Evolutionary conservation across 1,140 invertebrate genomes (phyloP), one percentile per base, ranked within the genome.

Genomic region (Drosophila sulfurigaster): DNA sequence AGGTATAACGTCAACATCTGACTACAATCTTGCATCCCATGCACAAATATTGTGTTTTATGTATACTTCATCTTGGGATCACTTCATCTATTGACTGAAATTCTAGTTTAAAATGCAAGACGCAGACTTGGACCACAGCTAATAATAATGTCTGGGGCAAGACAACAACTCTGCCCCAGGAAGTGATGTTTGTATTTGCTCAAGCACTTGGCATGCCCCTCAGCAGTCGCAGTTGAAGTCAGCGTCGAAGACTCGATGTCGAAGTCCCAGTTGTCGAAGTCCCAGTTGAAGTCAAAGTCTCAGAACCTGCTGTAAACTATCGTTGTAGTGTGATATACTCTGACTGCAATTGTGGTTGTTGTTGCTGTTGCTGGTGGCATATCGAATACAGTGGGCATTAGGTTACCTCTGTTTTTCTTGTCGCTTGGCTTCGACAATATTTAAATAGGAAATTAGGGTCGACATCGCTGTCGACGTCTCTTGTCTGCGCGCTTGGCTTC

Each of bases 361-460:
- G 56, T 56, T 32, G 13, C 11, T 63, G 49, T 32, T 16, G 43
- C 13, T 71, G 57, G 49, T 74, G 72, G 28, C 48, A 57, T 66
- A 79, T 65, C 2, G 20, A 52, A 54, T 75, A 56, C 45, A 8
- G 5, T 35, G 28, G 67, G 77, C 70, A 78, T 79, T 79, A 69
- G 69, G 71, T 80, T 80, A 80, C 70, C 54, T 59, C 32, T 74
- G 64, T 59, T 65, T 69, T 79, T 54, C 59, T 73, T 43, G 48
- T 48, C 49, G 78, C 60, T 59, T 60, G 49, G 43, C 78, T 65
- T 57, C 59, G 49, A 78, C 62, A 75, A 81, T 79, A 75, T 81
- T 81, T 78, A 81, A 78, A 81, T 70, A 75, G 75, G 76, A 81
- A 81, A 81, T 79, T 81, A 81, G 78, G 76, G 78, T 79, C 78